phyloP scores from a whole-genome alignment of 1,140 invertebrate species.

The Ips nitidus region DNA sequence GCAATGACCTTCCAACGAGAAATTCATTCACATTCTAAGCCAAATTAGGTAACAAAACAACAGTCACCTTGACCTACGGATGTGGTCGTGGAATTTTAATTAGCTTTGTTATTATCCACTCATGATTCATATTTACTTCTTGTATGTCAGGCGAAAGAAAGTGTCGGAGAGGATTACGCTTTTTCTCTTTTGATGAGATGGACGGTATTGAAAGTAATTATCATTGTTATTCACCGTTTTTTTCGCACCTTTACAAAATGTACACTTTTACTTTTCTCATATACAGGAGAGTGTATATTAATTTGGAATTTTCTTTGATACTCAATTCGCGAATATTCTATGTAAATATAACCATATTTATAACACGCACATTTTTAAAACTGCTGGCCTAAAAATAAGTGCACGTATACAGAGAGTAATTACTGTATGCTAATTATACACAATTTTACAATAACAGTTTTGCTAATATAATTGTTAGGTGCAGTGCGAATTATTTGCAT shows the following conservation, averaged over 20 bases:
- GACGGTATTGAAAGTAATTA: slow-evolving; percentile 8
- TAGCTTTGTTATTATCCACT: slow-evolving; percentile 8
- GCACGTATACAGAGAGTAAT: no score
- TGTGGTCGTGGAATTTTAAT: slow-evolving; percentile 19
- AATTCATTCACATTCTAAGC: slow-evolving; percentile 5
- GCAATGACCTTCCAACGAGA: background rate
- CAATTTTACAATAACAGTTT: no score
- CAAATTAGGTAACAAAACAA: slow-evolving; percentile 27
- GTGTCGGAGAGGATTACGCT: slow-evolving; percentile 3
- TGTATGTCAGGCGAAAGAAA: slow-evolving; percentile 4
- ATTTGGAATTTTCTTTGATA: background rate
- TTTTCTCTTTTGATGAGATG: slow-evolving; percentile 12
- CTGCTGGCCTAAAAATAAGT: no score
- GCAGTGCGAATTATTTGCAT: no score
- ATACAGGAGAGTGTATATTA: background rate
- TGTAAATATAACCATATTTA: no score
- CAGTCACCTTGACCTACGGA: slow-evolving; percentile 19
- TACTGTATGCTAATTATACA: no score
- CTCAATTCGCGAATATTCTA: no score
- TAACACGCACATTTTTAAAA: no score
- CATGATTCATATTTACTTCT: slow-evolving; percentile 7
- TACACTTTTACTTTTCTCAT: slow-evolving; percentile 13
- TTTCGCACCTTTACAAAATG: background rate
- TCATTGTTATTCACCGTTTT: slow-evolving; percentile 3
- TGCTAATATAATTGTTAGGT: no score